phyloP scores from a whole-genome alignment of 64 coral and sea anemone species.

The Actinia tenebrosa region DNA sequence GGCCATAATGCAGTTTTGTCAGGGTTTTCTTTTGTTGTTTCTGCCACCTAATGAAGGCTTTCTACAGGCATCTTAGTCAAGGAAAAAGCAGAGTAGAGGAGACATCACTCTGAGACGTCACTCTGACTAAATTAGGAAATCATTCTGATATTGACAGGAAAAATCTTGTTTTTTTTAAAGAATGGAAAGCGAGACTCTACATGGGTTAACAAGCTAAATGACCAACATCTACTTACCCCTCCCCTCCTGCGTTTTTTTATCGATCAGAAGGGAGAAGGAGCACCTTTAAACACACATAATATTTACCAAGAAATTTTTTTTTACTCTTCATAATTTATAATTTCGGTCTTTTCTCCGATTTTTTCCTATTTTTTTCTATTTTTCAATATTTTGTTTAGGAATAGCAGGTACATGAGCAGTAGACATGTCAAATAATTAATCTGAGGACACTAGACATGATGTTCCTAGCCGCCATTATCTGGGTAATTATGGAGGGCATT shows the following conservation, averaged over 20 bases:
- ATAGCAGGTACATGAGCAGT: not conserved
- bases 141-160: not conserved
- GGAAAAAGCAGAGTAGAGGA: not conserved
- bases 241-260: no score
- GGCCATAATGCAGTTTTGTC: not conserved
- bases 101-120: not conserved
- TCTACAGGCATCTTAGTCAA: not conserved
- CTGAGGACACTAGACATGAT: no score
- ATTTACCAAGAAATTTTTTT: not conserved
- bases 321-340: no score
- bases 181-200: no score
- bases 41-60: not conserved
- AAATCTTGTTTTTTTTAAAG: not conserved
- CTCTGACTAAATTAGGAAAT: not conserved
- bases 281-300: no score
- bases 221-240: no score
- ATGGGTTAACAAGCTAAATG: no score
- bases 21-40: not conserved
- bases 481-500: no score
- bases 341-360: no score
- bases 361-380: not conserved
- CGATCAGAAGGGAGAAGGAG: no score
- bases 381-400: not conserved
- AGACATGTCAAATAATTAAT: no score
- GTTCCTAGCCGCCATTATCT: no score